phyloP scores from a whole-genome alignment of 1,140 invertebrate species.

The Polypedilum vanderplanki region DNA sequence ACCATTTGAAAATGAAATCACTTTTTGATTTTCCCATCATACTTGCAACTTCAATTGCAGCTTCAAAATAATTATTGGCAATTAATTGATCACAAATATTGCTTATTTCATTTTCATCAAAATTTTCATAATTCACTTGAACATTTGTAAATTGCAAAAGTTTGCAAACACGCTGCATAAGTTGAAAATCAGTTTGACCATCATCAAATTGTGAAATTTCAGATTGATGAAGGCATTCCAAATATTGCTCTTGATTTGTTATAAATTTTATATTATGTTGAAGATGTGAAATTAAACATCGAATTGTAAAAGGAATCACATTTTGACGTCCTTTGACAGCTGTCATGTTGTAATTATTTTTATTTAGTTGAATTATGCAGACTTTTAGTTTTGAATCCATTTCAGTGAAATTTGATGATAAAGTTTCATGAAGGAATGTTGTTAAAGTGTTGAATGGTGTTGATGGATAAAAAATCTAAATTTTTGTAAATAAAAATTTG shows the following conservation, averaged over 20 bases:
- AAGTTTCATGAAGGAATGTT: not conserved
- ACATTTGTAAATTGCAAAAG: not conserved
- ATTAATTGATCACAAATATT: conserved; percentile 3
- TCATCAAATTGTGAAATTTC: not conserved
- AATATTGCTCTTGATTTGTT: not conserved
- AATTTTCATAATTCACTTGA: not conserved
- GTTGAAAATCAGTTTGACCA: not conserved
- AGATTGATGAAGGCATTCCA: not conserved
- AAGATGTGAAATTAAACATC: not conserved
- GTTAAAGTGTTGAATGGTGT: conserved; percentile 23
- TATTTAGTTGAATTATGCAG: not conserved
- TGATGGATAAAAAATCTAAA: conserved; percentile 48
- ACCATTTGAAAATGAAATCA: conserved; percentile 41
- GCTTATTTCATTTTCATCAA: not conserved
- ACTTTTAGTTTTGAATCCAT: not conserved
- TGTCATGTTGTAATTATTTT: not conserved
- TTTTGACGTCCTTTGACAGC: not conserved
- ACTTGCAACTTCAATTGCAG: conserved; percentile 38
- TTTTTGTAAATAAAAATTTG: no score
- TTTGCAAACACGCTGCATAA: not conserved
- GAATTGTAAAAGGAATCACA: not conserved
- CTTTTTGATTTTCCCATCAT: conserved; percentile 38
- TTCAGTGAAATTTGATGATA: not conserved
- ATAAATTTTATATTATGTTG: not conserved
- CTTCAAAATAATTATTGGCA: conserved; percentile 35